These are phyloP conservation scores for Ictalurus punctatus DNA, from an alignment of 2,113 vertebrate species.

Conservation along the genomic window DNA sequence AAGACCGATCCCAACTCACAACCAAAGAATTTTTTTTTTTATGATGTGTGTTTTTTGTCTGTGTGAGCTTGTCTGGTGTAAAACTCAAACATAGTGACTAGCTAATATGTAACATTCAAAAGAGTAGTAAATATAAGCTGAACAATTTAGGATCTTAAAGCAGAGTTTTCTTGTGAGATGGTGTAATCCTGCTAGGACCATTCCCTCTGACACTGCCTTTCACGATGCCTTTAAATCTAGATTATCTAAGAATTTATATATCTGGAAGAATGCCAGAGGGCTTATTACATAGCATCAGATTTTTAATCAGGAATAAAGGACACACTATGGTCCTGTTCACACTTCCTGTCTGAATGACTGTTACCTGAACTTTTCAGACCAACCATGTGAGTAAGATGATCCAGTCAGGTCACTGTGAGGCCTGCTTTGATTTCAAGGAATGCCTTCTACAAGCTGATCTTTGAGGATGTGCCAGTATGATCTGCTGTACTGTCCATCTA, in stretches of 20 bases:
- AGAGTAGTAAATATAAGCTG: background rate
- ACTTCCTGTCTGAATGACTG: background rate
- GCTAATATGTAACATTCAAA: background rate
- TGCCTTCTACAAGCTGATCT: background rate
- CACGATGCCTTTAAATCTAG: conserved; percentile 44
- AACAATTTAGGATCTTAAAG: background rate
- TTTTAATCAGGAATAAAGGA: background rate
- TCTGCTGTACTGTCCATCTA: background rate
- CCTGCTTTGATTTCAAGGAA: background rate
- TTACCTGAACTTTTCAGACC: conserved; percentile 45
- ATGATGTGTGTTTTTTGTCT: background rate
- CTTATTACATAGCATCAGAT: background rate
- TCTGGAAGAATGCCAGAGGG: too few species aligned
- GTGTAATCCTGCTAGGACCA: conserved; percentile 44
- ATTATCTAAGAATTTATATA: background rate
- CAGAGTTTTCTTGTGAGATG: background rate
- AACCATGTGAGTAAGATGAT: conserved; percentile 9
- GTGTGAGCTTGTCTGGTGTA: background rate
- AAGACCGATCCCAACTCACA: background rate
- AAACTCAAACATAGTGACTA: background rate
- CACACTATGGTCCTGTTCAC: background rate
- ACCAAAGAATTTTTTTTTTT: background rate
- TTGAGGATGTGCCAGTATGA: background rate
- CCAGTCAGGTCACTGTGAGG: conserved; percentile 25
- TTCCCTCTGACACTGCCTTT: conserved; percentile 44